A percentile compares a stretch with the other conserved stretches of the same genome.
Evolutionary conservation across 2,888 invertebrate genomes (phyloP).

Genomic region (Matsumyia berberina): DNA sequence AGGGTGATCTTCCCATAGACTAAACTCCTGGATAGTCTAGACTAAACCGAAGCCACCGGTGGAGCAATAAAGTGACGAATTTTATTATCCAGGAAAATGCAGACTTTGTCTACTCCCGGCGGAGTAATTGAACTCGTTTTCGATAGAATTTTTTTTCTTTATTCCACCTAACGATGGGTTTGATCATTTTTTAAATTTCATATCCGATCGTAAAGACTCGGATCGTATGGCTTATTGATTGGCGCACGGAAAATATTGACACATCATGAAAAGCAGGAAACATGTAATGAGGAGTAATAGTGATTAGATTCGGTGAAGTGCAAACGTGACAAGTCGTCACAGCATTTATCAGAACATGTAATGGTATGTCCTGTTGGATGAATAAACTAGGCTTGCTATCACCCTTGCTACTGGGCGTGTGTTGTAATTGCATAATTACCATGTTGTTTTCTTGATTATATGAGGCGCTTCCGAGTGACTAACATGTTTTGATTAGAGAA

Average conservation of each 20-base stretch:
- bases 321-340: not conserved
- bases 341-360: not conserved
- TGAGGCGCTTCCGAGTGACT: not conserved
- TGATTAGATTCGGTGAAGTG: constrained; percentile 4
- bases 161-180: constrained; percentile 2
- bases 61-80: constrained; percentile 54
- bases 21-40: constrained; percentile 68
- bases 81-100: constrained; percentile 61
- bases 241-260: constrained; percentile 41
- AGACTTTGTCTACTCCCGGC: constrained; percentile 51
- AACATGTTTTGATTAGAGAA: constrained; percentile 1
- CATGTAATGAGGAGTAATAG: constrained; percentile 31
- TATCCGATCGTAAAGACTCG: constrained; percentile 71
- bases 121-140: constrained; percentile 52
- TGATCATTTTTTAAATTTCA: constrained; percentile 40
- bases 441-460: constrained; percentile 15
- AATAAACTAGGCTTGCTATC: constrained; percentile 12
- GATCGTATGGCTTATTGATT: constrained; percentile 65
- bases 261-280: constrained; percentile 45
- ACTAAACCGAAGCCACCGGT: constrained; percentile 34
- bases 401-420: constrained; percentile 32
- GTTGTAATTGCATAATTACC: constrained; percentile 23
- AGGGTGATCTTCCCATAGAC: constrained; percentile 41
- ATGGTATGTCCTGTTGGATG: constrained; percentile 12
- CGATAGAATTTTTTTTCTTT: constrained; percentile 6